Evolutionary conservation across 2,797 vertebrate genomes (phyloP), one percentile per base, ranked within the genome.

Genomic region (Perodicticus potto): DNA sequence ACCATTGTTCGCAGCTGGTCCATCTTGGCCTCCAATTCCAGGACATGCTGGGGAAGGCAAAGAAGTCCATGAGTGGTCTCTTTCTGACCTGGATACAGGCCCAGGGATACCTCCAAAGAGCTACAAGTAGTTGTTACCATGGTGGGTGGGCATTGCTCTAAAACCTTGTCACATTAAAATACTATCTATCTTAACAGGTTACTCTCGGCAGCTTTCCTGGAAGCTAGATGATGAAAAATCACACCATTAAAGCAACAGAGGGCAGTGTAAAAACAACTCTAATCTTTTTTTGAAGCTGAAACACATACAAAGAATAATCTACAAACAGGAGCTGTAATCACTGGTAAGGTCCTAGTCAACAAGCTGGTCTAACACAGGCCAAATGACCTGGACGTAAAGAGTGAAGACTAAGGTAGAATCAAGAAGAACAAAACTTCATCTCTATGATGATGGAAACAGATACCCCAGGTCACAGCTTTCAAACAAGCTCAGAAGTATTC

Each of bases 1-100:
- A 99, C 99, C 99, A 99, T 99, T 45, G 98, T 98, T 93, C 99
- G 99, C 72, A 99, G 98, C 97, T 99, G 99, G 98, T 99, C 99
- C 99, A 99, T 99, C 98, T 99, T 99, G 63, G 99, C 97, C 98
- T 99, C 99, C 99, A 99, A 99, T 98, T 99, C 99, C 92, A 99
- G 97, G 40, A 99, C 98, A 59, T 98, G 99, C 99, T 99, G 85
- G 72, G 67, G 97, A 94, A 17, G 91, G 96, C 63, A 96, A 43
- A 89, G 72, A 29, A 10, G 32, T 37, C 49, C 70, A 98, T 77
- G 67, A 86, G 81, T 27, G 92, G 83, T 7, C 53, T 40, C 12
- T 14, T 57, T 32, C 59, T 34, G 61, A 57, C 23, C 49, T 34
- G 34, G 8, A 59, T 12, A 32, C 19, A 57, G 70, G n/a, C 88